Conservation (phyloP, 2,113 vertebrate species). For the Aspidoscelis tigris region DNA sequence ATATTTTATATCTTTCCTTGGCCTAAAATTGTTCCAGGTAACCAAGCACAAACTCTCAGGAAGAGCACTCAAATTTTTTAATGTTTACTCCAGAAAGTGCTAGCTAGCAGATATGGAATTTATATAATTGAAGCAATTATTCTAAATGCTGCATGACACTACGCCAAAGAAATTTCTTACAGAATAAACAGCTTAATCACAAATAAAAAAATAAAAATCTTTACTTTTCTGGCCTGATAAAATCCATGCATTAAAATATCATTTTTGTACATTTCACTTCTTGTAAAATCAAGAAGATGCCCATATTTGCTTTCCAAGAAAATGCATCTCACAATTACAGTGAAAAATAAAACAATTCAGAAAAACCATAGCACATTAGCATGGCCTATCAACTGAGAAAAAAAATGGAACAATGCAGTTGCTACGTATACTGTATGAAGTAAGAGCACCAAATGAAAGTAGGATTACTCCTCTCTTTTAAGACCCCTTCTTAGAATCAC, state of each 20-base stretch:
- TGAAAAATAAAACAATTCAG: neutral
- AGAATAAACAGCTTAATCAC: neutral
- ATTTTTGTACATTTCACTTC: neutral
- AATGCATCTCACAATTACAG: neutral
- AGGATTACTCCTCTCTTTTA: too few species aligned
- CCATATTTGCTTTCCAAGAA: neutral
- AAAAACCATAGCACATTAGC: neutral
- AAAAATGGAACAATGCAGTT: neutral
- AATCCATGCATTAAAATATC: neutral
- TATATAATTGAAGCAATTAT: neutral
- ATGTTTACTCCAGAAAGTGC: conserved; percentile 51
- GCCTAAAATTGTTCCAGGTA: conserved; percentile 33
- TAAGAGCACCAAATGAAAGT: too few species aligned
- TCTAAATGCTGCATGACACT: neutral
- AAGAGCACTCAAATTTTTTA: conserved; percentile 36
- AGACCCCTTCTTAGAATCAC: too few species aligned
- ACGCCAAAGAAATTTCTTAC: conserved; percentile 28
- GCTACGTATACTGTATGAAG: neutral
- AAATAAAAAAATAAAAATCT: neutral
- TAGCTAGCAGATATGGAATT: conserved; percentile 29
- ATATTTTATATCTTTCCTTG: conserved; percentile 54
- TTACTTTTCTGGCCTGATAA: conserved; percentile 21
- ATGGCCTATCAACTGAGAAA: neutral
- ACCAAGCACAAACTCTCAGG: neutral
- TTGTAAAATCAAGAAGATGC: neutral